phyloP scores from a whole-genome alignment of 2,888 invertebrate species.

The Hedychridium roseum region DNA sequence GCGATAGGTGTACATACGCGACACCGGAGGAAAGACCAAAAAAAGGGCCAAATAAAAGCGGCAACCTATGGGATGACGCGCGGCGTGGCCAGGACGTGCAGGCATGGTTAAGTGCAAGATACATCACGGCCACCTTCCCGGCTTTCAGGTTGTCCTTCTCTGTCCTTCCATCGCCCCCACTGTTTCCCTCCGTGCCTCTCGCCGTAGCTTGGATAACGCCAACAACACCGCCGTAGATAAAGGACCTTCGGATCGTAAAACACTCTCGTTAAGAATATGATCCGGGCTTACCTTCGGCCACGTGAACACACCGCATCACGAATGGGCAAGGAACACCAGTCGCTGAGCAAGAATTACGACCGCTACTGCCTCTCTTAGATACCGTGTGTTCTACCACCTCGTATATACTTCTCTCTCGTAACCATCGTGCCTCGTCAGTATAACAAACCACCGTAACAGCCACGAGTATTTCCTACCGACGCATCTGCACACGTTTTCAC shows the following conservation, averaged over 20 bases:
- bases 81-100: slow-evolving; percentile 40
- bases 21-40: slow-evolving; percentile 39
- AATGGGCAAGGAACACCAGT: slow-evolving; percentile 33
- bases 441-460: slow-evolving; percentile 48
- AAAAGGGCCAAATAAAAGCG: slow-evolving; percentile 26
- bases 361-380: slow-evolving; percentile 55
- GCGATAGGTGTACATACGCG: slow-evolving; percentile 33
- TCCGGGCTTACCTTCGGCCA: slow-evolving; percentile 59
- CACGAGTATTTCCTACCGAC: slow-evolving; percentile 24
- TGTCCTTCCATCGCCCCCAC: slow-evolving; percentile 18
- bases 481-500: slow-evolving; percentile 36
- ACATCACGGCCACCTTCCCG: slow-evolving; percentile 54
- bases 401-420: slow-evolving; percentile 30
- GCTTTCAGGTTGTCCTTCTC: slow-evolving; percentile 28
- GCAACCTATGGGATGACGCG: slow-evolving; percentile 28
- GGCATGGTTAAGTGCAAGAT: slow-evolving; percentile 60
- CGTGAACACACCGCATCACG: slow-evolving; percentile 33
- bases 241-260: slow-evolving; percentile 57
- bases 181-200: slow-evolving; percentile 5
- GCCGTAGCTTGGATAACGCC: slow-evolving; percentile 54
- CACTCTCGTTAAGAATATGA: slow-evolving; percentile 64
- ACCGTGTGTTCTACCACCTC: slow-evolving; percentile 45
- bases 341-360: slow-evolving; percentile 42
- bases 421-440: slow-evolving; percentile 37
- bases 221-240: slow-evolving; percentile 61